These are phyloP conservation scores for Ochlodes sylvanus DNA, from an alignment of 2,888 invertebrate species.

Conservation along the genomic window DNA sequence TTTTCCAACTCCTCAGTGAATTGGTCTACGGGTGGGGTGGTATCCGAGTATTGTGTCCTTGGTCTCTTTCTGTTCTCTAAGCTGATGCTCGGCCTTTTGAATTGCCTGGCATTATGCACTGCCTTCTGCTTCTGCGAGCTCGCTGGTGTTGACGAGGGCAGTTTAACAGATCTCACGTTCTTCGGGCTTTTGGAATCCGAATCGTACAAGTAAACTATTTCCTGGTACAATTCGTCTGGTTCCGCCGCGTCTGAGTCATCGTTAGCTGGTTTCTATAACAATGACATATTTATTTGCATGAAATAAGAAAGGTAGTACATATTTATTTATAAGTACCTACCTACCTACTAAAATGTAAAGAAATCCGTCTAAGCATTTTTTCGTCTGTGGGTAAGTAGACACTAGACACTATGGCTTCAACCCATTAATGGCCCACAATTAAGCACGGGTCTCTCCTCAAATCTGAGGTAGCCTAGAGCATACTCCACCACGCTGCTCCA, in stretches of 20 bases:
- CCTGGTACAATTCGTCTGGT: conserved; percentile 4
- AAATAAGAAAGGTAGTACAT: too few relatives aligned
- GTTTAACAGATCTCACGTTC: background rate
- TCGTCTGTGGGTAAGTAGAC: too few relatives aligned
- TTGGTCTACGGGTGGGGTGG: background rate
- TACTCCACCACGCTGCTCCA: too few relatives aligned
- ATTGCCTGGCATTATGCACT: background rate
- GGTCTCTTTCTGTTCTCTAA: conserved; percentile 3
- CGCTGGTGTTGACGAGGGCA: background rate
- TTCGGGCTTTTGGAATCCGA: conserved; percentile 10
- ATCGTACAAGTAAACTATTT: conserved; percentile 24
- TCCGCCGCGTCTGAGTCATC: conserved; percentile 7
- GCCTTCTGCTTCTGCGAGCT: background rate
- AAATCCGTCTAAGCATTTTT: too few relatives aligned
- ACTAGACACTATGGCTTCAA: too few relatives aligned
- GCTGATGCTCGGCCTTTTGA: background rate
- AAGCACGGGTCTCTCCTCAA: too few relatives aligned
- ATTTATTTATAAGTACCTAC: too few relatives aligned
- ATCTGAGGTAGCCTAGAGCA: too few relatives aligned
- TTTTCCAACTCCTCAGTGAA: conserved; percentile 53
- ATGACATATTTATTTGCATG: background rate
- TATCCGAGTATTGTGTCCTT: conserved; percentile 9
- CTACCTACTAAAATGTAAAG: too few relatives aligned
- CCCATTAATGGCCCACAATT: too few relatives aligned
- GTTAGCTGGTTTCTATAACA: conserved; percentile 19